phyloP scores from a whole-genome alignment of 2,888 invertebrate genomes.

The Phaedon cochleariae region DNA sequence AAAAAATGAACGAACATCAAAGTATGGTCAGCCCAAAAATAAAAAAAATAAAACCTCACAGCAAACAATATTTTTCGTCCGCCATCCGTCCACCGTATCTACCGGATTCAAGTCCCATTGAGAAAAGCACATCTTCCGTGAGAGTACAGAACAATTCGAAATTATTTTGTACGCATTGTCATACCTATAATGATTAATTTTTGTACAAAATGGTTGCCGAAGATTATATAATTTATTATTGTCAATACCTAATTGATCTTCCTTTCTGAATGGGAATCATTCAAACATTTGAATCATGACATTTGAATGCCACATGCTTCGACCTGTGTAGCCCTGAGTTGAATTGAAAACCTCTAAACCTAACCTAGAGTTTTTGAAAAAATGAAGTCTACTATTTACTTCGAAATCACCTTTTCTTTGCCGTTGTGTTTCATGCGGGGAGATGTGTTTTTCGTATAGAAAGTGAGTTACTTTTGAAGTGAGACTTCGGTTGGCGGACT shows the following conservation, averaged over 20 bases:
- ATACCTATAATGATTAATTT: neutral
- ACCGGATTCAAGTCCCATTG: slow-evolving; percentile 1
- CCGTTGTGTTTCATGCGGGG: no score
- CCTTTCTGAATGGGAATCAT: no score
- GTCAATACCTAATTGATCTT: no score
- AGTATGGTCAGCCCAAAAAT: slow-evolving; percentile 61
- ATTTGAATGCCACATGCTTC: no score
- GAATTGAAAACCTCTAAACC: no score
- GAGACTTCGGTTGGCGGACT: slow-evolving; percentile 48
- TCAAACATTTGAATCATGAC: no score
- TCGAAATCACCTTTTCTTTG: neutral
- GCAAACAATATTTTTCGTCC: slow-evolving; percentile 59
- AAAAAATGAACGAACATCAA: slow-evolving; percentile 60
- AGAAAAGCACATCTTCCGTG: slow-evolving; percentile 12
- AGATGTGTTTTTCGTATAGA: slow-evolving; percentile 5
- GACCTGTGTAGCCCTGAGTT: no score
- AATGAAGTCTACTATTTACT: no score
- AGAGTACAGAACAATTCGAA: neutral
- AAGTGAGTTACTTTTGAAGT: slow-evolving; percentile 9
- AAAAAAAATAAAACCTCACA: slow-evolving; percentile 62
- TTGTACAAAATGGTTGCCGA: no score
- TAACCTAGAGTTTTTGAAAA: no score
- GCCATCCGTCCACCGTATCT: slow-evolving; percentile 41
- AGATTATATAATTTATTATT: no score
- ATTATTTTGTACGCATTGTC: neutral